Evolutionary conservation across 2,888 invertebrate genomes (phyloP).

Genomic region (Acleris laterana): DNA sequence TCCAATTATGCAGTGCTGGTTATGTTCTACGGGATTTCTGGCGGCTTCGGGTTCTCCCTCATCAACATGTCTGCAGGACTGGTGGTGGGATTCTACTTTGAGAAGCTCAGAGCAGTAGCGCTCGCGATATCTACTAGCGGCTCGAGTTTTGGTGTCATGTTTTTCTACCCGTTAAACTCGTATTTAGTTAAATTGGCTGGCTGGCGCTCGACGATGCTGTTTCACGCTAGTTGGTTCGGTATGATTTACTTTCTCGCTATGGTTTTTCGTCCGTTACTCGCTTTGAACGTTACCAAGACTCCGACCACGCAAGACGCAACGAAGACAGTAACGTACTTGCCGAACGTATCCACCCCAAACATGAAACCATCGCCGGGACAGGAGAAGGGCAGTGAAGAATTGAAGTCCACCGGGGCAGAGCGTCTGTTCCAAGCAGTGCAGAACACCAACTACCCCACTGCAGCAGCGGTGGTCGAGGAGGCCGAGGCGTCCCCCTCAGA

Average conservation of each 20-base stretch:
- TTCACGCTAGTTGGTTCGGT: conserved; percentile 70
- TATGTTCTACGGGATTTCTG: conserved; percentile 63
- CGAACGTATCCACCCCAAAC: conserved; percentile 49
- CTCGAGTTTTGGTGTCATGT: conserved; percentile 70
- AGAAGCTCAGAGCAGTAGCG: conserved; percentile 66
- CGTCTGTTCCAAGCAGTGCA: conserved; percentile 56
- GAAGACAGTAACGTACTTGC: conserved; percentile 72
- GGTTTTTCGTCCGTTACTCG: conserved; percentile 68
- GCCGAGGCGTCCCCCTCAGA: neutral
- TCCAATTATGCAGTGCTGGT: conserved; percentile 54
- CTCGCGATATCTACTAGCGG: conserved; percentile 65
- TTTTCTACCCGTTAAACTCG: conserved; percentile 64
- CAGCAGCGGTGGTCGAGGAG: conserved; percentile 60
- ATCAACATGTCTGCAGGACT: conserved; percentile 65
- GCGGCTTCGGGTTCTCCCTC: conserved; percentile 69
- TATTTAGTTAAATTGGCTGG: conserved; percentile 62
- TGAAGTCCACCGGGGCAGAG: conserved; percentile 56
- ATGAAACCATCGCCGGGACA: conserved; percentile 48
- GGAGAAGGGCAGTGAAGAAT: conserved; percentile 41
- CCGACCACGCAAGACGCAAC: conserved; percentile 59
- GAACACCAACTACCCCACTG: conserved; percentile 65
- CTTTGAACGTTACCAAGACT: conserved; percentile 63
- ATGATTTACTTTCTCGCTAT: conserved; percentile 65
- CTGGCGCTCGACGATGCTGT: conserved; percentile 67
- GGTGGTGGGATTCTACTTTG: conserved; percentile 79